These are phyloP conservation scores for Hyphantria cunea DNA, from an alignment of 1,140 invertebrate species.

Conservation along the genomic window DNA sequence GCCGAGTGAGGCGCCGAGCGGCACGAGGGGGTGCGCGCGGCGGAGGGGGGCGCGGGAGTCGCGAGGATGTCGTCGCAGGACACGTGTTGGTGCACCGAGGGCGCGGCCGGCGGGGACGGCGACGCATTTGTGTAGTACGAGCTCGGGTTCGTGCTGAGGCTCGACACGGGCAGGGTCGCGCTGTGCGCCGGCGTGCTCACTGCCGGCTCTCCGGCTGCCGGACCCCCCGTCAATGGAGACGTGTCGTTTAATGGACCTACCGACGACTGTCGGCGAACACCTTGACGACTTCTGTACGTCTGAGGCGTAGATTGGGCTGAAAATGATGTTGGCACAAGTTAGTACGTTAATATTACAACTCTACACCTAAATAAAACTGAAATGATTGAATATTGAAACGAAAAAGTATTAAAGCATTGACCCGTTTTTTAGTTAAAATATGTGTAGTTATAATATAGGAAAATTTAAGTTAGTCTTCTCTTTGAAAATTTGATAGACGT, in stretches of 20 bases:
- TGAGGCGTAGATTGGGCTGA: conserved; percentile 83
- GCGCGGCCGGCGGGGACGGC: conserved; percentile 63
- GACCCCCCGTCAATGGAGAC: conserved; percentile 71
- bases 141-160: conserved; percentile 73
- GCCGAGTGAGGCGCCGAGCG: conserved; percentile 77
- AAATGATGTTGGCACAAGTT: conserved; percentile 28
- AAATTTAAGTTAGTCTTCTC: too few relatives aligned
- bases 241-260: conserved; percentile 81
- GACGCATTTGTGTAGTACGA: conserved; percentile 75
- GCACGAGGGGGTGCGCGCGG: conserved; percentile 61
- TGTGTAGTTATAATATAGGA: too few relatives aligned
- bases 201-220: conserved; percentile 60
- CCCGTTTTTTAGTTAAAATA: too few relatives aligned
- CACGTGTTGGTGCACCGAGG: conserved; percentile 59
- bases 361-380: too few relatives aligned
- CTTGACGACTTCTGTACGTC: conserved; percentile 79
- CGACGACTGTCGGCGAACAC: conserved; percentile 83
- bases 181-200: conserved; percentile 73
- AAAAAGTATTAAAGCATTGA: too few relatives aligned
- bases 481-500: too few relatives aligned
- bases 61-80: conserved; percentile 75
- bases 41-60: conserved; percentile 49
- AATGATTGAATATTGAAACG: too few relatives aligned
- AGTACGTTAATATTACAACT: too few relatives aligned
- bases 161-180: conserved; percentile 69